These are phyloP conservation scores for Mycalesis mineus DNA, from an alignment of 2,888 invertebrate species.

Conservation along the genomic window DNA sequence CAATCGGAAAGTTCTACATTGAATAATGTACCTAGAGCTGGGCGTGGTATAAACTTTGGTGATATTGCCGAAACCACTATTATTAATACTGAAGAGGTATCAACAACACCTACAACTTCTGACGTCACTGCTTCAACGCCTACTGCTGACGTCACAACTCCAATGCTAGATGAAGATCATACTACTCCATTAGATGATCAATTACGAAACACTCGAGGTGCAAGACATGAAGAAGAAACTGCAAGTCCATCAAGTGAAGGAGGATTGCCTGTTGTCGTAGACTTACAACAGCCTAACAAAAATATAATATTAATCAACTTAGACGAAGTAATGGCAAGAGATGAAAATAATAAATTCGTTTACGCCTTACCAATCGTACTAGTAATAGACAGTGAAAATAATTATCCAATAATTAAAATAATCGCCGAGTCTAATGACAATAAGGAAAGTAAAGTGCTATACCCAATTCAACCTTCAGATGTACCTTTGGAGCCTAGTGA, in stretches of 20 bases:
- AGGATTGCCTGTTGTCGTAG: not conserved
- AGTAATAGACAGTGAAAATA: conserved; percentile 15
- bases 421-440: conserved; percentile 11
- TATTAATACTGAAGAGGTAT: not conserved
- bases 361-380: conserved; percentile 21
- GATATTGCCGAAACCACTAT: not conserved
- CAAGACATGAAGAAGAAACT: conserved; percentile 7
- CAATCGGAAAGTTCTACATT: not conserved
- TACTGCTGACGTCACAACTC: conserved; percentile 3
- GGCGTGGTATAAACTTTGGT: conserved; percentile 8
- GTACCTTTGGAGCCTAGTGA: not conserved
- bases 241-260: conserved; percentile 1
- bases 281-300: not conserved
- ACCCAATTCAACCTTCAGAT: not conserved
- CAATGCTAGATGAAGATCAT: conserved; percentile 7
- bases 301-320: conserved; percentile 21
- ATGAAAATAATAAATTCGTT: conserved; percentile 2
- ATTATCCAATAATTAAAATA: conserved; percentile 20
- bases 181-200: conserved; percentile 16
- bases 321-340: conserved; percentile 10
- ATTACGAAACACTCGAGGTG: conserved; percentile 21
- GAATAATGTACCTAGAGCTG: conserved; percentile 8
- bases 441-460: not conserved
- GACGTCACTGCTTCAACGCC: conserved; percentile 6
- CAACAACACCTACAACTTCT: not conserved